Conservation (phyloP, 2,113 vertebrate species). For the Pipra filicauda region DNA sequence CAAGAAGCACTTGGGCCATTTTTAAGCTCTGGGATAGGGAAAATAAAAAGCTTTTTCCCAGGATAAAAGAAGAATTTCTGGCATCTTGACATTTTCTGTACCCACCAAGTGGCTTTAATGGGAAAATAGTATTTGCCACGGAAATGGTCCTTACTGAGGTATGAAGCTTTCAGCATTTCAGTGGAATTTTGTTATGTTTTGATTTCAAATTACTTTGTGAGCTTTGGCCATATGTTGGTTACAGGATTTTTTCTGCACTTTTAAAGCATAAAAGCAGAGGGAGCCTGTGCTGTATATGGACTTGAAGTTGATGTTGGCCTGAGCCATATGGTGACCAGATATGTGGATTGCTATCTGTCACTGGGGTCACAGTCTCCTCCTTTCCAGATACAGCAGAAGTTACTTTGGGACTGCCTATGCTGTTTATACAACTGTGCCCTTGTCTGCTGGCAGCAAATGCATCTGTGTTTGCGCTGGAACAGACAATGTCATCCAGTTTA, state of each 20-base stretch:
- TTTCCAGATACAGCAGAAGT: neutral
- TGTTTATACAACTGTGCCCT: neutral
- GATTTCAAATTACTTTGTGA: neutral
- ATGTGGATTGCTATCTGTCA: neutral
- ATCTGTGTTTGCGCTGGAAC: neutral
- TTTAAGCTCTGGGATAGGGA: neutral
- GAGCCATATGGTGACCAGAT: slow-evolving; percentile 7
- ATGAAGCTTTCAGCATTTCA: slow-evolving; percentile 24
- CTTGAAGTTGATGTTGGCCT: neutral
- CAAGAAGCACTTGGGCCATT: neutral
- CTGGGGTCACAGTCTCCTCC: neutral
- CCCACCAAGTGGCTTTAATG: neutral
- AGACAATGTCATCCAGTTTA: neutral
- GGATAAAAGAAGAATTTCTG: slow-evolving; percentile 48
- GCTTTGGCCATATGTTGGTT: neutral
- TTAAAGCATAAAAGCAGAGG: neutral
- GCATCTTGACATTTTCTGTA: slow-evolving; percentile 35
- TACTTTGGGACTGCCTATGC: neutral
- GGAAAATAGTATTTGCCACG: neutral
- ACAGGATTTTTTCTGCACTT: neutral
- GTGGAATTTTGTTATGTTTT: slow-evolving; percentile 36
- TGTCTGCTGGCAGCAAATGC: neutral
- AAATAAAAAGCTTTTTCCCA: slow-evolving; percentile 48
- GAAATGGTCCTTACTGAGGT: slow-evolving; percentile 28
- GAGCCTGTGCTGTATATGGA: neutral